A percentile compares a stretch with the other conserved stretches of the same genome.
Evolutionary conservation across 1,140 invertebrate genomes (phyloP).

Genomic region (Octopus sinensis): DNA sequence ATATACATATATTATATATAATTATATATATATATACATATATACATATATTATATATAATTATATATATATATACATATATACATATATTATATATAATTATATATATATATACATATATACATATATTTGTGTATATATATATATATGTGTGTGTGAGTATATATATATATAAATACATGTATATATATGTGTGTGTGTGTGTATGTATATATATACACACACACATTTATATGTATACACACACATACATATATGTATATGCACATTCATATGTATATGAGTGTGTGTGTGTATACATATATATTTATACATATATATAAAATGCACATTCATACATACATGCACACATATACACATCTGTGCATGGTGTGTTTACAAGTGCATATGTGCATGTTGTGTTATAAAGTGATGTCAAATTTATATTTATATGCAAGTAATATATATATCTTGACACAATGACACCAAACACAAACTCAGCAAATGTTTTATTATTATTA

Average conservation of each 20-base stretch:
- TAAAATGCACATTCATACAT: not conserved
- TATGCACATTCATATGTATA: not conserved
- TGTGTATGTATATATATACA: not conserved
- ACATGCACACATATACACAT: not conserved
- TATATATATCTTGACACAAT: no score
- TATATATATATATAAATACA: not conserved
- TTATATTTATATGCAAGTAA: no score
- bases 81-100: no score
- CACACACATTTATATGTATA: not conserved
- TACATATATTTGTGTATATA: constrained; percentile 7
- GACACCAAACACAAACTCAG: no score
- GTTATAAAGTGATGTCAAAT: no score
- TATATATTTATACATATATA: constrained; percentile 8
- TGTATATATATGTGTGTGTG: not conserved
- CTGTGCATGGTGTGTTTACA: no score
- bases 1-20: no score
- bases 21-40: no score
- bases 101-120: constrained; percentile 8
- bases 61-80: no score
- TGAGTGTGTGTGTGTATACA: not conserved
- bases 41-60: no score
- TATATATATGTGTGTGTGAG: not conserved
- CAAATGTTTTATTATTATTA: no score
- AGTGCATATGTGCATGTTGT: no score
- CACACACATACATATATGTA: not conserved